phyloP scores from a whole-genome alignment of 2,113 vertebrate genomes.

The Chroicocephalus ridibundus region DNA sequence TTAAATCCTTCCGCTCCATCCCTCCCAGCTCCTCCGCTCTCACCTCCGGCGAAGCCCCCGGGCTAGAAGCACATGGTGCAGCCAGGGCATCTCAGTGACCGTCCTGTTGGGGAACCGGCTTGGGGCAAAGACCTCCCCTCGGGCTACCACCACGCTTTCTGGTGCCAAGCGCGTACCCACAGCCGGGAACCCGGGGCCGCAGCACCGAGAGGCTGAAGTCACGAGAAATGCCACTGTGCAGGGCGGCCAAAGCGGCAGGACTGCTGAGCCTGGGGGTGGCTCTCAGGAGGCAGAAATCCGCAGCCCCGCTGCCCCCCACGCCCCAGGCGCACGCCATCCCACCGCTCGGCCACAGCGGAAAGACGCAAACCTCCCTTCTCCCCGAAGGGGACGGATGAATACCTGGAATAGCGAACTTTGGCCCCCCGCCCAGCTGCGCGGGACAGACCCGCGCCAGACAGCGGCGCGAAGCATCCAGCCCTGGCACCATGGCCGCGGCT shows the following conservation, averaged over 20 bases:
- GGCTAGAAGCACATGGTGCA: not conserved
- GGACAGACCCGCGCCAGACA: not conserved
- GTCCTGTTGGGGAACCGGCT: not conserved
- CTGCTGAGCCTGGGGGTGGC: not conserved
- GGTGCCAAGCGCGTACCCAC: accelerated
- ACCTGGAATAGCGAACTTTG: not conserved
- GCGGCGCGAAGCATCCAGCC: not conserved
- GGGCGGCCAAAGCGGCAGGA: not conserved
- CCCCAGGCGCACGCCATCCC: not conserved
- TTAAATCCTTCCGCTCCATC: not conserved
- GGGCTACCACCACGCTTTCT: not conserved
- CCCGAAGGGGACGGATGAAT: not conserved
- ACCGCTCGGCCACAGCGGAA: not conserved
- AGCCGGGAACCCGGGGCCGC: not conserved
- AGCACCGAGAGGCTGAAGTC: not conserved
- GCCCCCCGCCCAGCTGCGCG: not conserved
- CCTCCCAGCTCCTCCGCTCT: not conserved
- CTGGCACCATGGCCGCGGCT: not conserved
- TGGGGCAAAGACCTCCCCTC: not conserved
- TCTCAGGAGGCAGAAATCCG: not conserved
- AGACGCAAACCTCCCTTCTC: not conserved
- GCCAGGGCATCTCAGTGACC: not conserved
- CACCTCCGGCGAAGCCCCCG: not conserved
- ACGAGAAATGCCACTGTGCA: not conserved
- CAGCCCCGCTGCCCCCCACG: not conserved